Base-by-base conservation (phyloP, 30 jellyfish, hydroid and myxozoan species). In the Chironex yamaguchii region DNA sequence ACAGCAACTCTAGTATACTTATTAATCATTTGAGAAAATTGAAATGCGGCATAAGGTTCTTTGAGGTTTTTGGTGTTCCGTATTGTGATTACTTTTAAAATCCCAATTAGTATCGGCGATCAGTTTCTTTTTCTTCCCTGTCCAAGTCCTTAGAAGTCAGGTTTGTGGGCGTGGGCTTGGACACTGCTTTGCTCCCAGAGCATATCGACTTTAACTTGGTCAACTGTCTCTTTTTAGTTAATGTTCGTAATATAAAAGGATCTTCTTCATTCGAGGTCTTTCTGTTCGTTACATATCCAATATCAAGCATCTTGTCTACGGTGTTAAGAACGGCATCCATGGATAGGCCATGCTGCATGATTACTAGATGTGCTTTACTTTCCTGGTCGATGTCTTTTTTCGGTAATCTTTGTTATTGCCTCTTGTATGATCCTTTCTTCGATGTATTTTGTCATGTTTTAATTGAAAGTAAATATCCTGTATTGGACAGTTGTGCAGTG, bases 281-380 rank as follows among this genome's bases (percentile, higher is more conserved):
- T 52, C 70, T 52, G 14, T 3, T 52, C 70, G 70, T 52, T 20
- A 52, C 26, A 52, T 13, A 20, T 52, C 70, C 70, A 52, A 20
- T 3, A 52, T 52, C 70, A 52, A 52, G 70, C 70, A 52, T 52
- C 70, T 52, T 52, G 70, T 52, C 70, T 52, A 52, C 70, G 70
- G 11, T 52, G 70, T 52, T 52, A n/a, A n/a, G n/a, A n/a, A n/a
- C n/a, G 70, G 70, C 70, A 52, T 52, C 70, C 70, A 52, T 52
- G 70, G 70, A n/a, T n/a, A n/a, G n/a, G n/a, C 70, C 70, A 52
- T 52, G 70, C 70, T 32, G 3, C 70, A 32, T 52, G 14, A 52
- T 52, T 13, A 52, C 70, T 20, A 52, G 3, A 52, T 32, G 70
- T 52, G 70, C 26, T 29, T 20, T 52, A 52, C 70, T 52, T 52